Conservation (phyloP, 2,113 vertebrate species). For the Ammodytes marinus region DNA sequence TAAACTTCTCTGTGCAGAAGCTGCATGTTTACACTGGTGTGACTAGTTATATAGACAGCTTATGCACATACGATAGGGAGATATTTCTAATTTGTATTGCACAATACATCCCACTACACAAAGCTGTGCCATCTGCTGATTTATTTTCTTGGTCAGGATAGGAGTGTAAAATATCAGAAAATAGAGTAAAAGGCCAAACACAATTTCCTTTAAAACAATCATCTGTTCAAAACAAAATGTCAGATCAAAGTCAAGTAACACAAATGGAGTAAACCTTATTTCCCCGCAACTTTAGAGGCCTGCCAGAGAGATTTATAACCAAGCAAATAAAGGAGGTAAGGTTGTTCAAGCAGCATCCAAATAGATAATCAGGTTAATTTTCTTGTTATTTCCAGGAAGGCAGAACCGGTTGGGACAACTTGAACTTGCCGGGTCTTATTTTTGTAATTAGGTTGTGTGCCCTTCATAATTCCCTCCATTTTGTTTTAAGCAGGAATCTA, state of each 20-base stretch:
- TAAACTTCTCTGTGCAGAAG: background rate
- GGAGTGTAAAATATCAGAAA: too few relatives aligned
- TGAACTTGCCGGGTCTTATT: conserved; percentile 58
- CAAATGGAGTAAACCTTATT: background rate
- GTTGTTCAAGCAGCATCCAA: conserved; percentile 3
- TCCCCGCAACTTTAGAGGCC: background rate
- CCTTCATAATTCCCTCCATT: conserved; percentile 47
- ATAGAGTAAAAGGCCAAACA: too few relatives aligned
- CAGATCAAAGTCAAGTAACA: background rate
- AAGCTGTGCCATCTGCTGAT: too few relatives aligned
- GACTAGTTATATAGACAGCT: conserved; percentile 9
- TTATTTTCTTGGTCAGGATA: too few relatives aligned
- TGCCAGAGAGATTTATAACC: background rate
- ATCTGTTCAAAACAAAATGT: background rate
- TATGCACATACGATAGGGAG: background rate
- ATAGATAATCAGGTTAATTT: conserved; percentile 48
- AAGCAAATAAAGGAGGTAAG: conserved; percentile 12
- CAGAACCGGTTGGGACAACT: conserved; percentile 30
- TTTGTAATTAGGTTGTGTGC: conserved; percentile 62
- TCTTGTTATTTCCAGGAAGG: conserved; percentile 40
- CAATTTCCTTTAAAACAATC: background rate
- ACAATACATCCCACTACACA: too few relatives aligned
- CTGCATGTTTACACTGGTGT: conserved; percentile 15
- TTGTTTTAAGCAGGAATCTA: conserved; percentile 10
- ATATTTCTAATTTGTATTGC: too few relatives aligned